A percentile compares a stretch with the other conserved stretches of the same genome.
These are phyloP conservation scores for Drosophila stalkeri DNA, from an alignment of 2,888 invertebrate species.

Conservation along the genomic window DNA sequence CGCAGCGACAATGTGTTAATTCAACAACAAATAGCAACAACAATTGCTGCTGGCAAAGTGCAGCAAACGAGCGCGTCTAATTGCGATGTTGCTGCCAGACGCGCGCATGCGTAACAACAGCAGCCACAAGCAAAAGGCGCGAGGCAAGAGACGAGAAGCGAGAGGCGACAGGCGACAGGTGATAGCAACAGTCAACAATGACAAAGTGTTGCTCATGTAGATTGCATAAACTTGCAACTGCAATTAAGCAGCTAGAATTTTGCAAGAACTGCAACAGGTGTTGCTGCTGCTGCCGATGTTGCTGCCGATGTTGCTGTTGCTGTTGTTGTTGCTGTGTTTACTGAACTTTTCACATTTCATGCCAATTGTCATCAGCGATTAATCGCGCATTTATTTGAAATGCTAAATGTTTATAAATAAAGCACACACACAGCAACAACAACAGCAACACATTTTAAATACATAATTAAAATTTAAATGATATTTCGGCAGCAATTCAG, in stretches of 20 bases:
- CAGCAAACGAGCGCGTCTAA: conserved; percentile 52
- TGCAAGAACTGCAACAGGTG: conserved; percentile 43
- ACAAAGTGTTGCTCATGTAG: conserved; percentile 43
- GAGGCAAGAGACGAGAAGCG: conserved; percentile 35
- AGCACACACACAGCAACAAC: conserved; percentile 21
- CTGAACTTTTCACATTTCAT: conserved; percentile 22
- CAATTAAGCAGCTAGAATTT: conserved; percentile 12
- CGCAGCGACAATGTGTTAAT: conserved; percentile 70
- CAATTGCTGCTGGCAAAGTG: conserved; percentile 49
- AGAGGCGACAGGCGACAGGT: conserved; percentile 38
- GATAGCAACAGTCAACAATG: conserved; percentile 29
- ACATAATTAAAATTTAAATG: conserved; percentile 67
- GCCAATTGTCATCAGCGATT: conserved; percentile 33
- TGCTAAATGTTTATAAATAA: conserved; percentile 67
- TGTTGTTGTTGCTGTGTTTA: conserved; percentile 7
- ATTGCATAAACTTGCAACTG: conserved; percentile 57
- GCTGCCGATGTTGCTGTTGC: conserved; percentile 12
- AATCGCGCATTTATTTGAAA: conserved; percentile 31
- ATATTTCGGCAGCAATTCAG: conserved; percentile 47
- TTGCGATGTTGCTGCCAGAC: conserved; percentile 55
- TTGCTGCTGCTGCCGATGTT: conserved; percentile 3
- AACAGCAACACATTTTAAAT: conserved; percentile 50
- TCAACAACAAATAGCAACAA: conserved; percentile 67
- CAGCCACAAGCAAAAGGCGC: conserved; percentile 44
- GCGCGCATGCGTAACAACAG: conserved; percentile 73